These are phyloP conservation scores for Chelidonichthys spinosus DNA, from an alignment of 2,797 vertebrate genomes.

Conservation along the genomic window DNA sequence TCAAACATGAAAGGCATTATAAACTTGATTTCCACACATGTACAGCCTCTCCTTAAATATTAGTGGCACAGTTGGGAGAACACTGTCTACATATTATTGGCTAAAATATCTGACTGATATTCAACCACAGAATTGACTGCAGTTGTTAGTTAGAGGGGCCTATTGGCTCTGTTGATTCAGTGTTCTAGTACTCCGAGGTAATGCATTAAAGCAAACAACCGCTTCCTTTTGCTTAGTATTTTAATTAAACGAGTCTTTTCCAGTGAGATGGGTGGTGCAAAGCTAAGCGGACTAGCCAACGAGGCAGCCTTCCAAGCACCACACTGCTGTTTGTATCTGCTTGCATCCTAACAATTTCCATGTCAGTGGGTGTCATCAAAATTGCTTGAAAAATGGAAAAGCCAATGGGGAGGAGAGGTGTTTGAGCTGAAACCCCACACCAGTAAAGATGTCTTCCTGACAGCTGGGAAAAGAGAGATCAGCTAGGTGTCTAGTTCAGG, in stretches of 20 bases:
- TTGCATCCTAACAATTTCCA: constrained; percentile 31
- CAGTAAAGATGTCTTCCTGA: constrained; percentile 4
- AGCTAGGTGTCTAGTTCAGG: background rate
- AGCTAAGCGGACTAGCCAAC: constrained; percentile 38
- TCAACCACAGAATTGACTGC: background rate
- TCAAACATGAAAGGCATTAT: background rate
- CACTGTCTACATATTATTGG: background rate
- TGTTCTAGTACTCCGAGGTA: background rate
- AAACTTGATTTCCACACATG: background rate
- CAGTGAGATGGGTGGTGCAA: constrained; percentile 25
- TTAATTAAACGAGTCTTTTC: constrained; percentile 50
- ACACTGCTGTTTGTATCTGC: constrained; percentile 37
- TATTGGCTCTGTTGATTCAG: constrained; percentile 3
- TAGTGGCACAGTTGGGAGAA: background rate
- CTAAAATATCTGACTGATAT: background rate
- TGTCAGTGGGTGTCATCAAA: constrained; percentile 27
- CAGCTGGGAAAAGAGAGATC: constrained; percentile 12
- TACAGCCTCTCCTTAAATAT: background rate
- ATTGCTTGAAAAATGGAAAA: constrained; percentile 40
- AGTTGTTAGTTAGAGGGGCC: background rate
- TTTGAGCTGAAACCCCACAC: constrained; percentile 22
- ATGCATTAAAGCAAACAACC: constrained; percentile 11
- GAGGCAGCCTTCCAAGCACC: constrained; percentile 25
- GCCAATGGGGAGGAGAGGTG: background rate
- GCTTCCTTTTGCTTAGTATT: constrained; percentile 22